Conservation (phyloP, 2,113 vertebrate species). For the Calonectris borealis region DNA sequence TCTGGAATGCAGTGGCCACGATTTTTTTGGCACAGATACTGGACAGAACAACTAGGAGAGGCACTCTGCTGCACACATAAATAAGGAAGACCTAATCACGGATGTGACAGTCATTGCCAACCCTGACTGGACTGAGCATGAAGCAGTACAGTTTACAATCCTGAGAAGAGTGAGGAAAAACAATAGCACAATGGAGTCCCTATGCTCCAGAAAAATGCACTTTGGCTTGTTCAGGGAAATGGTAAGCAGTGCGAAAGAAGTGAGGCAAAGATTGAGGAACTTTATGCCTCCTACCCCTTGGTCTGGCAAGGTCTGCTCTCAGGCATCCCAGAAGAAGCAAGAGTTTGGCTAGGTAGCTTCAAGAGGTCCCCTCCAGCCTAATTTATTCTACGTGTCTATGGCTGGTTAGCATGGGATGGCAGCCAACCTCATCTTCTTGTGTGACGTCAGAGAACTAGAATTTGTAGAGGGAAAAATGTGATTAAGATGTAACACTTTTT, state of each 20-base stretch:
- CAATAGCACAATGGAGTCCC: rapidly evolving
- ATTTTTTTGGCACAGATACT: not conserved
- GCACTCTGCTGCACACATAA: not conserved
- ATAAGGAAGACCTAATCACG: not conserved
- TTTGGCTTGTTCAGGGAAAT: not conserved
- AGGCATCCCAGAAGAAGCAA: not conserved
- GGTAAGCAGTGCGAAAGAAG: rapidly evolving
- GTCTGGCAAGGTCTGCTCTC: not conserved
- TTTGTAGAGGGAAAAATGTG: not conserved
- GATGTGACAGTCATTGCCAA: not conserved
- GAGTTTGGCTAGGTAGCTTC: not conserved
- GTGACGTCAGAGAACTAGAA: not conserved
- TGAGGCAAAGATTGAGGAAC: not conserved
- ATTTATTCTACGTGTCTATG: not conserved
- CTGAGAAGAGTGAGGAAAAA: not conserved
- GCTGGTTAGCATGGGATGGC: not conserved
- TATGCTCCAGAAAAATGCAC: not conserved
- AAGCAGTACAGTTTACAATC: not conserved
- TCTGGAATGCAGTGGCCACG: not conserved
- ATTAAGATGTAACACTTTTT: not conserved
- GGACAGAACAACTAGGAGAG: not conserved
- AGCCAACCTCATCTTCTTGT: not conserved
- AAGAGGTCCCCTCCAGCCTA: not conserved
- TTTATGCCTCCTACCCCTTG: not conserved
- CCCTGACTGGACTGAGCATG: not conserved